Percentiles rank a stretch among this genome's conserved stretches.
Conservation (phyloP, 1,140 invertebrate species). For the Calliphora vicina region DNA sequence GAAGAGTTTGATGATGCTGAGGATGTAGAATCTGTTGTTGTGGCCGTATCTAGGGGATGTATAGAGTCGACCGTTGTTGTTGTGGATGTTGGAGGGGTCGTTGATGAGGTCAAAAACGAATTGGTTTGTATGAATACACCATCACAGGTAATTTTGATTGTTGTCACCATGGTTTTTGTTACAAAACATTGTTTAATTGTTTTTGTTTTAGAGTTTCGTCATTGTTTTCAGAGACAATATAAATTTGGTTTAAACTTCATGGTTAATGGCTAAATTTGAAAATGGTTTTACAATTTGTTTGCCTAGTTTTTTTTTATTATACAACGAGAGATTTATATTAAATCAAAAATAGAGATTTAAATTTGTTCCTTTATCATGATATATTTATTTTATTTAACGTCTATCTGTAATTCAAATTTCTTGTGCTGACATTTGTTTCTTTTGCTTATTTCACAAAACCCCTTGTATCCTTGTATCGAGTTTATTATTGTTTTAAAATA, state of each 20-base stretch:
- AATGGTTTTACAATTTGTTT: no score
- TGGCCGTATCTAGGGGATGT: conserved; percentile 11
- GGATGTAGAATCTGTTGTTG: conserved; percentile 15
- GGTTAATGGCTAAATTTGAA: neutral
- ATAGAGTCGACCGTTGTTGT: neutral
- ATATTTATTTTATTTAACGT: no score
- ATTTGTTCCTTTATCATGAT: no score
- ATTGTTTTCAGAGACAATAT: neutral
- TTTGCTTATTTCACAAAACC: no score
- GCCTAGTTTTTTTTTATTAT: neutral
- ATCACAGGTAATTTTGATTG: conserved; percentile 62
- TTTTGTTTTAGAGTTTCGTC: neutral
- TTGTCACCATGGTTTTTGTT: conserved; percentile 58
- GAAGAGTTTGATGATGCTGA: neutral
- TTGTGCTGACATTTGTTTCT: no score
- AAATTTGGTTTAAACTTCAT: neutral
- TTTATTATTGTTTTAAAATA: no score
- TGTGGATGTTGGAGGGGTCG: neutral
- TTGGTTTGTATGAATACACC: conserved; percentile 62
- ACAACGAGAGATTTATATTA: no score
- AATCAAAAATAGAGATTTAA: no score
- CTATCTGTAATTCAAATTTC: no score
- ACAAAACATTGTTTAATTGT: conserved; percentile 24
- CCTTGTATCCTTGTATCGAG: no score
- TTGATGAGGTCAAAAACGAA: conserved; percentile 53